These are phyloP conservation scores for Charaxes varanes DNA, from an alignment of 1,140 invertebrate species.

Conservation along the genomic window DNA sequence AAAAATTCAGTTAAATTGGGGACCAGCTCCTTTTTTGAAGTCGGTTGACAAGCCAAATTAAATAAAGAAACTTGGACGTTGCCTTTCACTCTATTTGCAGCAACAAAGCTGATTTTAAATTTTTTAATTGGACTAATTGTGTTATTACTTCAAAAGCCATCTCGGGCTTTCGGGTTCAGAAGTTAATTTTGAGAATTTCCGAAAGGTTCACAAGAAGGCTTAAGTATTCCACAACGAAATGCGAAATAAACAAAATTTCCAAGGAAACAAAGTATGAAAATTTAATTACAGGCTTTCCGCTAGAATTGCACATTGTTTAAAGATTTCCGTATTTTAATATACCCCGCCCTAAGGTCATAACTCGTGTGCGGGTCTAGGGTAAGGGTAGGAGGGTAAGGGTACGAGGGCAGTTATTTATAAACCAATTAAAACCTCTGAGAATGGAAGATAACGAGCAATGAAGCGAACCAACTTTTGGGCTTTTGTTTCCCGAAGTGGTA, in stretches of 20 bases:
- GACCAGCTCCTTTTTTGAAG: no score
- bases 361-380: constrained; percentile 36
- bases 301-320: constrained; percentile 40
- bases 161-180: no score
- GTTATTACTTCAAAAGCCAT: no score
- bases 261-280: constrained; percentile 30
- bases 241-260: constrained; percentile 21
- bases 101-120: no score
- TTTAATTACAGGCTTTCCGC: constrained; percentile 36
- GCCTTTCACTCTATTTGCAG: no score
- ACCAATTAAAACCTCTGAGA: constrained; percentile 58
- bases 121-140: no score
- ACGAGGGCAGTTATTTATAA: constrained; percentile 56
- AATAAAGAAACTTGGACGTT: no score
- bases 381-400: constrained; percentile 25
- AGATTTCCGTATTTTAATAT: constrained; percentile 52
- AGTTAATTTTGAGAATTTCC: constrained; percentile 5
- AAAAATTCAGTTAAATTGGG: no score
- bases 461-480: constrained; percentile 20
- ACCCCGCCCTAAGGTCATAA: constrained; percentile 51
- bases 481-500: constrained; percentile 15
- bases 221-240: constrained; percentile 16
- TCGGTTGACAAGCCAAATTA: no score
- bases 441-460: constrained; percentile 30
- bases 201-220: constrained; percentile 14